Base-by-base conservation (phyloP, 2,797 vertebrate genomes). In the Protonibea diacanthus region DNA sequence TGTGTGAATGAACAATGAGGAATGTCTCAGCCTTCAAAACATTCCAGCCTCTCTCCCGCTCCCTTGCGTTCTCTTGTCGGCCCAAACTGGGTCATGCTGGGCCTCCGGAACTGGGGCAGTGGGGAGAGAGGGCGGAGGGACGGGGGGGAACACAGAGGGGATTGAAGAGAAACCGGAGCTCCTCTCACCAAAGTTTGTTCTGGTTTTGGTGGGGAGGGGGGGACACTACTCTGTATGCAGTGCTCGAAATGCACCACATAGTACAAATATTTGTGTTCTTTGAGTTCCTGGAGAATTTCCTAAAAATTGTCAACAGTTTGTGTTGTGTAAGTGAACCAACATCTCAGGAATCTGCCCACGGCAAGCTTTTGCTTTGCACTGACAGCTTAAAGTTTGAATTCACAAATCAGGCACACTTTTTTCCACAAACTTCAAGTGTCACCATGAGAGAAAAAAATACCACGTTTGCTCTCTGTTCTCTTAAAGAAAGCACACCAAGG, bases 1-100 rank as follows among this genome's bases (percentile, higher is more conserved):
- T 87, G 88, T 89, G 93, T 93, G 92, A 94, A 94, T 93, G 94
- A 94, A 95, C 93, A 94, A 94, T 92, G 93, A 94, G 93, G 92
- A 94, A 94, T 93, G 93, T 92, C 93, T 94, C 89, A 86, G 92
- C 88, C 93, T 92, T 90, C 91, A 90, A 92, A 93, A 93, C 94
- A 94, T 93, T 93, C 92, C 92, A 83, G 83, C 74, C 85, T 81
- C 63, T 82, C 78, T 81, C 66, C 48, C 49, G 58, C 89, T 88
- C 88, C 74, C 80, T 87, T 61, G 59, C 53, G 56, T 80, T 84
- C 83, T 86, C 81, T 71, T 60, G 81, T 77, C 12, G 83, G 87
- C 81, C 88, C 87, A 92, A 94, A 94, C 86, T 94, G 88, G 92
- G 94, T 93, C 93, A 94, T 75, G 84, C 91, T 91, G 87, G 88